These are phyloP conservation scores for Lochmaea crataegi DNA, from an alignment of 2,888 invertebrate genomes.

Conservation along the genomic window DNA sequence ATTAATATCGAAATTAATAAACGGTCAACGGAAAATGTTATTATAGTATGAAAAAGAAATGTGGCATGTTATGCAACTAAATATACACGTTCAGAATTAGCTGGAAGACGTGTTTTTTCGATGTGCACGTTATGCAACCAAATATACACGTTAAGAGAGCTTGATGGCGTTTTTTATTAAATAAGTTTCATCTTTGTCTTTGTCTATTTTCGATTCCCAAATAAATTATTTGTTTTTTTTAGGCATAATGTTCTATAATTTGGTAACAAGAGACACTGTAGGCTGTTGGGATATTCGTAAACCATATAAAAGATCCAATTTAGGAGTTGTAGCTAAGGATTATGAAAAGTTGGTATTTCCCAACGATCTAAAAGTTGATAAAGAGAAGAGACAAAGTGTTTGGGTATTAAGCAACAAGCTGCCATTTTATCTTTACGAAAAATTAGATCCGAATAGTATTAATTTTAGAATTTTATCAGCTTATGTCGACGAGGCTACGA, in stretches of 20 bases:
- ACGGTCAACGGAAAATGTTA: too few relatives aligned
- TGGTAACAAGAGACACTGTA: constrained; percentile 79
- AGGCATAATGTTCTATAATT: constrained; percentile 79
- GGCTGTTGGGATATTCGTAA: constrained; percentile 85
- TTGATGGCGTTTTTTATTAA: too few relatives aligned
- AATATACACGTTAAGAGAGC: too few relatives aligned
- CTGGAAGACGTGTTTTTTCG: too few relatives aligned
- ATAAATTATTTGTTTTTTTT: background rate
- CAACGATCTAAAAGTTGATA: constrained; percentile 83
- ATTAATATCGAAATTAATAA: too few relatives aligned
- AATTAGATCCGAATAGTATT: constrained; percentile 72
- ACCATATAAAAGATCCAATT: constrained; percentile 73
- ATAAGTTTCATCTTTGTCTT: too few relatives aligned
- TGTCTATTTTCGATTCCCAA: too few relatives aligned
- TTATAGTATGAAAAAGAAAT: too few relatives aligned
- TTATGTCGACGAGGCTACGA: constrained; percentile 72
- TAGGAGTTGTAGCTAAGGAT: constrained; percentile 73
- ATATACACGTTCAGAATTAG: too few relatives aligned
- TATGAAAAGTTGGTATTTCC: constrained; percentile 79
- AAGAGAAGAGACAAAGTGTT: constrained; percentile 74
- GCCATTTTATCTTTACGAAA: constrained; percentile 78
- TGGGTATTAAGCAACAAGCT: constrained; percentile 83
- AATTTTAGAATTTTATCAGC: constrained; percentile 82
- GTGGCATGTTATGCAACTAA: too few relatives aligned
- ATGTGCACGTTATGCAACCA: too few relatives aligned